Evolutionary conservation across 1,140 invertebrate genomes (phyloP), one percentile per base, ranked within the genome.

Genomic region (Anthonomus grandis): DNA sequence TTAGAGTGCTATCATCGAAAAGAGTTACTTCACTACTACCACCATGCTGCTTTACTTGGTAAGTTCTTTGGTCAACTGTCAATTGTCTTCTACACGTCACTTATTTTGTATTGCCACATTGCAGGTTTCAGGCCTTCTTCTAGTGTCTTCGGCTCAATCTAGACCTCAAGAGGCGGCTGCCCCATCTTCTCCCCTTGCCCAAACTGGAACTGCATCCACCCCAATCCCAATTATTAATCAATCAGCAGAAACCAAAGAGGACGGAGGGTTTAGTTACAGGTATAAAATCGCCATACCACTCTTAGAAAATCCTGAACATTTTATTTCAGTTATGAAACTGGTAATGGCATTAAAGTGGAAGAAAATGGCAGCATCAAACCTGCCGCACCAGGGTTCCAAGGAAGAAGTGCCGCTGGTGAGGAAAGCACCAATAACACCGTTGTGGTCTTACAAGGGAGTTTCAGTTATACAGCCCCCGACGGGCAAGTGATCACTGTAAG

Each of bases 291-390:
- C 8, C 9, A n/a, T n/a, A n/a, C n/a, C n/a, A 17, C 15, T 22
- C 21, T 50, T 37, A 38, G 38, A 36, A 37, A 48, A 8, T 10
- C 38, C 17, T 18, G 37, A 39, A 22, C 3, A 10, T 45, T 45
- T 45, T 44, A 22, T 12, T 10, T 23, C 27, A 55, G 52, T 12
- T 55, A 46, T 37, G 52, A 55, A 55, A 55, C 52, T 23, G 52
- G 52, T n/a, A 55, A 55, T 22, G 52, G 52, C 4, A 55, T 55
- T 12, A 55, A 55, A 45, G 52, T 55, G 21, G 52, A 55, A 22
- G 52, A 55, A 37, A 15, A 19, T 25, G 52, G 52, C 8, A 46
- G 19, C 27, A 2, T 55, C 9, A 45, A 46, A 17, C n/a, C 42
- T 31, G 38, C 24, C 15, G 3, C 48, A 2, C 24, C 50, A n/a